Evolutionary conservation across 2,113 vertebrate species (phyloP), one percentile per base, ranked within the genome.

Genomic region (Vicugna pacos): DNA sequence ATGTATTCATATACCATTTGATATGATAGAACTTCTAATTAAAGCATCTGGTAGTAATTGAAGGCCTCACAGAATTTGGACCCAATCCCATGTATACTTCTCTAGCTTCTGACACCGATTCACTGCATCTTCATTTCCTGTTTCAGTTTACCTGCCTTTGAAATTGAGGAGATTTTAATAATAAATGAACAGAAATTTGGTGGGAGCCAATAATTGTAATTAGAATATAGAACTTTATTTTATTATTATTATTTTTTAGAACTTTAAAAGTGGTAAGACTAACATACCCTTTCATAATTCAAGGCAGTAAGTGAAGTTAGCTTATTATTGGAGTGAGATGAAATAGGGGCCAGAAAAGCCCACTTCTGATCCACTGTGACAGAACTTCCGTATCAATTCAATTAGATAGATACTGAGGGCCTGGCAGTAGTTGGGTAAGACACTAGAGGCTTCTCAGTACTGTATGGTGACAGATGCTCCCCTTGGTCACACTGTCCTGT

Each of bases 221-320:
- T 89, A 88, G 60, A 93, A 95, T 75, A 46, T 28, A 86, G 94
- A 89, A 94, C 77, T 93, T 89, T 42, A 48, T 42, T 42, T 42
- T 42, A 42, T 42, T 42, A 42, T 42, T 42, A 42, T 42, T 42
- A 42, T 42, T 42, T 42, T 42, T 42, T 28, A 86, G 94, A 89
- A 94, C 77, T 93, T 89, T 42, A 42, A 93, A 70, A 81, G 35
- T 77, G 62, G 10, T 17, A 65, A 84, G 64, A 80, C 6, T 82
- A 62, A 69, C 28, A 52, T 58, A 35, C 19, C 20, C 15, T 70
- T 93, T 94, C 50, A 62, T 91, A 72, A 30, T 62, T 48, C 54
- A 93, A 93, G 26, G 70, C 24, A 58, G 32, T 56, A 64, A 80
- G 67, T 90, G 42, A 73, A 58, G 46, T 67, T 82, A 93, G 22